A percentile compares a stretch with the other conserved stretches of the same genome.
These are phyloP conservation scores for Xestobium rufovillosum DNA, from an alignment of 2,888 invertebrate species.

Conservation along the genomic window DNA sequence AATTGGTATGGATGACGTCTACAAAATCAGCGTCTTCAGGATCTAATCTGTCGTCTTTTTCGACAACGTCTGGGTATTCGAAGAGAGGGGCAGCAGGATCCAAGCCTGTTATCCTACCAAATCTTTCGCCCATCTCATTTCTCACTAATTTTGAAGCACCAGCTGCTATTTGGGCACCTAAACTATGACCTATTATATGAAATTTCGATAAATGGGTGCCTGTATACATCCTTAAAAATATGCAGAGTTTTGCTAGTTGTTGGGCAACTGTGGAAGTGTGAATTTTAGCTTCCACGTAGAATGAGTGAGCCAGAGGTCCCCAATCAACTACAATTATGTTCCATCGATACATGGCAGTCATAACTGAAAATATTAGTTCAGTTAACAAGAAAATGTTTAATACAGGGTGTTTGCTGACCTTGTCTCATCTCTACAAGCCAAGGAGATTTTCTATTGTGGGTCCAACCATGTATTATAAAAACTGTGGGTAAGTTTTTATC, in stretches of 20 bases:
- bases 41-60: conserved; percentile 41
- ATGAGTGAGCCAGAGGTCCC: conserved; percentile 45
- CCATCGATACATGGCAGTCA: conserved; percentile 30
- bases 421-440: conserved; percentile 37
- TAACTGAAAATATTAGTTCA: conserved; percentile 26
- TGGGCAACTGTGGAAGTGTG: conserved; percentile 44
- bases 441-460: conserved; percentile 31
- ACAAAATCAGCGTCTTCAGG: conserved; percentile 46
- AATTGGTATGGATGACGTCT: conserved; percentile 52
- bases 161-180: conserved; percentile 49
- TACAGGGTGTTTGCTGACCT: conserved; percentile 25
- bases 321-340: conserved; percentile 52
- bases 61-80: conserved; percentile 33
- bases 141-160: conserved; percentile 39
- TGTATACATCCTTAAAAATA: conserved; percentile 26
- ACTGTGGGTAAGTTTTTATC: conserved; percentile 30
- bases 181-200: conserved; percentile 48
- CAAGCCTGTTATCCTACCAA: conserved; percentile 45
- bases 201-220: conserved; percentile 29
- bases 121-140: conserved; percentile 27
- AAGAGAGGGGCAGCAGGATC: conserved; percentile 51
- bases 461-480: conserved; percentile 38
- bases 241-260: conserved; percentile 38
- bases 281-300: conserved; percentile 44
- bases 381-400: neutral